phyloP scores from a whole-genome alignment of 2,888 invertebrate genomes.

The Polyploca ridens region DNA sequence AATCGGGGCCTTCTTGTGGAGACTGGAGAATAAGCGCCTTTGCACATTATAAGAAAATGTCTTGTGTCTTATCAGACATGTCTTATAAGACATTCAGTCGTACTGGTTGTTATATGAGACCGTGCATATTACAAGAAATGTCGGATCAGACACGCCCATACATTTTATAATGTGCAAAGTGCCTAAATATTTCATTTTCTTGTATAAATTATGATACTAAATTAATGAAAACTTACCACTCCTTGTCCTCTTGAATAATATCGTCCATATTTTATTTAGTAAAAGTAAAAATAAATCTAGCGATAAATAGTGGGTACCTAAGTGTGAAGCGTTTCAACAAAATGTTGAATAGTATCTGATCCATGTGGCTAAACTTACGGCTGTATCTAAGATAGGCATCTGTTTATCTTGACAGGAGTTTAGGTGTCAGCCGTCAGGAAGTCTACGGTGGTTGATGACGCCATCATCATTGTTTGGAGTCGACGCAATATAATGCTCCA shows the following conservation, averaged over 20 bases:
- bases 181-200: no score
- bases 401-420: slow-evolving; percentile 36
- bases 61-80: no score
- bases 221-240: slow-evolving; percentile 51
- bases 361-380: slow-evolving; percentile 22
- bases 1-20: no score
- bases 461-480: background rate
- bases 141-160: no score
- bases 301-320: slow-evolving; percentile 14
- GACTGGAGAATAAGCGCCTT: no score
- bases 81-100: no score
- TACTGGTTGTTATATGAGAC: no score
- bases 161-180: no score
- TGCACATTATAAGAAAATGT: no score
- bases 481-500: background rate
- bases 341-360: slow-evolving; percentile 30
- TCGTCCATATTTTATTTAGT: slow-evolving; percentile 53
- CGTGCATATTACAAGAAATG: no score
- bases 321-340: slow-evolving; percentile 20
- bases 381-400: slow-evolving; percentile 34
- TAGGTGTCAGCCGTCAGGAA: slow-evolving; percentile 20
- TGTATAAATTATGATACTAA: slow-evolving; percentile 15
- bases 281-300: slow-evolving; percentile 26
- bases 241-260: slow-evolving; percentile 54
- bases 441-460: slow-evolving; percentile 16